Conservation (phyloP, 2,797 vertebrate genomes). For the Trachurus trachurus region DNA sequence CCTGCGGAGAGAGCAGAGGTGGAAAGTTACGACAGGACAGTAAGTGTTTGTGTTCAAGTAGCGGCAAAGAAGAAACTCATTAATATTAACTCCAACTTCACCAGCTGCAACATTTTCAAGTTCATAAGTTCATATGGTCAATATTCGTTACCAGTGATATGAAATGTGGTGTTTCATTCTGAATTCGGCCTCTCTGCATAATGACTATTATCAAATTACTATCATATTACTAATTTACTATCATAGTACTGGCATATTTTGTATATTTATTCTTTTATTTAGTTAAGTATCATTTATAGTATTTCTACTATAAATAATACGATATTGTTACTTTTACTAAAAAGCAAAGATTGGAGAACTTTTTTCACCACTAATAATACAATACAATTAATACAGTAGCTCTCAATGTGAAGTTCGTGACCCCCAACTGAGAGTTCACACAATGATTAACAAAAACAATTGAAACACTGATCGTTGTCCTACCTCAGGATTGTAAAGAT, state of each 20-base stretch:
- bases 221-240: background rate
- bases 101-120: background rate
- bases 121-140: background rate
- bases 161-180: background rate
- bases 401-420: too few species aligned
- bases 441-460: too few species aligned
- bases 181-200: background rate
- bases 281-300: background rate
- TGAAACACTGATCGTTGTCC: background rate
- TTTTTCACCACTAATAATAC: too few species aligned
- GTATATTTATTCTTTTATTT: too few species aligned
- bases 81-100: background rate
- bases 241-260: background rate
- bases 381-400: too few species aligned
- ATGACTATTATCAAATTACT: background rate
- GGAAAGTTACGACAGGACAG: background rate
- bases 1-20: slow-evolving; percentile 64
- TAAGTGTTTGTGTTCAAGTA: background rate
- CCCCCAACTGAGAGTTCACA: too few species aligned
- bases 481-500: background rate
- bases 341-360: too few species aligned
- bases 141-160: background rate
- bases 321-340: too few species aligned
- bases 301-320: background rate
- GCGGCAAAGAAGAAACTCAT: background rate